Base-by-base conservation (phyloP, 2,113 vertebrate genomes). In the Anoura caudifer region DNA sequence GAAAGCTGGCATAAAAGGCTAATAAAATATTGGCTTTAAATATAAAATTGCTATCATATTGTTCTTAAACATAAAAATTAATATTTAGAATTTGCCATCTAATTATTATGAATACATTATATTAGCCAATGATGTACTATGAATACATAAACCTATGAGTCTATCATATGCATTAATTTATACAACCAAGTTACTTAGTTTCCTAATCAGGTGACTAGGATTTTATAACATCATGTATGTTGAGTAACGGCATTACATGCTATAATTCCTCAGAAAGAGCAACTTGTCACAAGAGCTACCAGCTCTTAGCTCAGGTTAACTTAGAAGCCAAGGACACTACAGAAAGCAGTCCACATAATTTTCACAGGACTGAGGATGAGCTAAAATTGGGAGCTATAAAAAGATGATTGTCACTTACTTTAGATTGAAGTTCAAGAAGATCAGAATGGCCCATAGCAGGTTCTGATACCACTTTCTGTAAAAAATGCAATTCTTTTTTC, bases 401-500 rank as follows among this genome's bases (percentile, higher is more conserved):
- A 83, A 61, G 56, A 36, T 61, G n/a, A 91, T 2, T 52, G 70
- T 36, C 76, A 97, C 90, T 94, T 98, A 99, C 99, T 99, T 99
- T 99, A 85, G 98, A 97, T 97, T 99, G 98, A 96, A 99, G 98
- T 73, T 99, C 99, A n/a, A 82, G 98, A 93, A 99, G 97, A 90
- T 99, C 99, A 36, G 98, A 98, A 6, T 99, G 99, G 95, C 99
- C 98, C 99, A 99, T 99, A 16, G 99, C 99, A 45, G 99, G 99
- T 97, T 99, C 99, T 73, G 99, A 98, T n/a, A 97, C 98, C 90
- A 99, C 99, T 98, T 99, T 99, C 91, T 99, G 99, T 95, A 99
- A 98, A 98, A 99, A 99, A 97, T 99, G 98, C 80, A 98, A 95
- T 8, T 98, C 98, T 15, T 97, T 98, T 95, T 99, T 99, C 98